phyloP scores from a whole-genome alignment of 2,888 invertebrate species.

The Drepana falcataria region DNA sequence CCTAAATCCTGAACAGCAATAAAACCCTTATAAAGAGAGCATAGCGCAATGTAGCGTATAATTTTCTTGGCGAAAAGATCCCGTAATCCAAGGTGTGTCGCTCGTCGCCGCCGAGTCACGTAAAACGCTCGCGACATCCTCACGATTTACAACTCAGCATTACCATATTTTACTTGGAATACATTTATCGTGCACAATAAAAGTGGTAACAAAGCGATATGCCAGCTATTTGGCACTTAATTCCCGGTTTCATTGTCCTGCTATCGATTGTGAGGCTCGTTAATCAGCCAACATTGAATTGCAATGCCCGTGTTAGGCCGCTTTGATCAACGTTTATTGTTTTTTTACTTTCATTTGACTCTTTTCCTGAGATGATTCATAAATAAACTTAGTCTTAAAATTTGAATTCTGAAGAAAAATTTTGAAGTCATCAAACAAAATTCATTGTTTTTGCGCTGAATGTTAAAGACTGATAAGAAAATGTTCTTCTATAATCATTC shows the following conservation, averaged over 20 bases:
- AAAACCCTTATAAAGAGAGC: neutral
- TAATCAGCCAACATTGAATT: slow-evolving; percentile 2
- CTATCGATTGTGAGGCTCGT: neutral
- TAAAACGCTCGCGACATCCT: slow-evolving; percentile 11
- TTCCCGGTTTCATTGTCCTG: neutral
- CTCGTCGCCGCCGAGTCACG: slow-evolving; percentile 12
- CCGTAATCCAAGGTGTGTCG: neutral
- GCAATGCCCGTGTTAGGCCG: neutral
- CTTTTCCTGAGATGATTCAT: too few relatives aligned
- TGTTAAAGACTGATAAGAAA: too few relatives aligned
- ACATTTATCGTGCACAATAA: slow-evolving; percentile 24
- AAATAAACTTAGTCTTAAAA: too few relatives aligned
- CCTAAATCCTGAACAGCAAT: neutral
- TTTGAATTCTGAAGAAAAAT: too few relatives aligned
- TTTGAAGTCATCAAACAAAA: too few relatives aligned
- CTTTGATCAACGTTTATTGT: neutral
- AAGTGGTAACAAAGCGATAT: slow-evolving; percentile 15
- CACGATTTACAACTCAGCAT: slow-evolving; percentile 4
- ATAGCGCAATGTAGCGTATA: neutral
- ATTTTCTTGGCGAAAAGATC: neutral
- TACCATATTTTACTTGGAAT: slow-evolving; percentile 24
- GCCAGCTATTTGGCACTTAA: neutral
- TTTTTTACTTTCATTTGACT: too few relatives aligned
- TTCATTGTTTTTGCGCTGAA: too few relatives aligned
- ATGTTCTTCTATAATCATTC: too few relatives aligned